Evolutionary conservation across 2,113 vertebrate genomes (phyloP).

Genomic region (Pyrgilauda ruficollis): DNA sequence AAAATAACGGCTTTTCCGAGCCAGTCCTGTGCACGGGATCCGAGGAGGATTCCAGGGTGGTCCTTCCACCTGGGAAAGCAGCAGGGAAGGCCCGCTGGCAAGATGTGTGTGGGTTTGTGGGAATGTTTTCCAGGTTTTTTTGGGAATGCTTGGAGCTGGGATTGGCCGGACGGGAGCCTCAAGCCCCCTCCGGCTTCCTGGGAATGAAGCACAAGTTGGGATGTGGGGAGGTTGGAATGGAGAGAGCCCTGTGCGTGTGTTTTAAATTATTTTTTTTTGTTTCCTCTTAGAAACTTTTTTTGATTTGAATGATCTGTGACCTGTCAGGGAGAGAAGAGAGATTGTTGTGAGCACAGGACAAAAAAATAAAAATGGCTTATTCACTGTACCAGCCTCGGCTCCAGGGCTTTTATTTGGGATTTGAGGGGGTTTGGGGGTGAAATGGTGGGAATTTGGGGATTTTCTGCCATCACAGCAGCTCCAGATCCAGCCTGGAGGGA

Average conservation of each 20-base stretch:
- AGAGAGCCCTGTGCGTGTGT: slow-evolving; percentile 40
- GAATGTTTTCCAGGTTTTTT: neutral
- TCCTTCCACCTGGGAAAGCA: neutral
- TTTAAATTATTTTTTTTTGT: slow-evolving; percentile 56
- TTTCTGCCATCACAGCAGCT: neutral
- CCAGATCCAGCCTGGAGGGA: neutral
- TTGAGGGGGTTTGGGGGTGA: accelerated
- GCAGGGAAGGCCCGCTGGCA: neutral
- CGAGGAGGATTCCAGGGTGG: neutral
- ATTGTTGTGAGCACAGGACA: slow-evolving; percentile 79
- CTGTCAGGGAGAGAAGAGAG: slow-evolving; percentile 74
- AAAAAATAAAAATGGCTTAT: slow-evolving; percentile 75
- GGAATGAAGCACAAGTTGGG: neutral
- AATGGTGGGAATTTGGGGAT: accelerated
- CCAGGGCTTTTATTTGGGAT: neutral
- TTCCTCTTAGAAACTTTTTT: slow-evolving; percentile 71
- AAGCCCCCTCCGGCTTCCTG: neutral
- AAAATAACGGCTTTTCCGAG: slow-evolving; percentile 20
- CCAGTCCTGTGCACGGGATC: slow-evolving; percentile 60
- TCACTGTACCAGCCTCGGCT: slow-evolving; percentile 59
- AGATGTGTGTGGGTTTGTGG: neutral
- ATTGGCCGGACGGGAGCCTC: neutral
- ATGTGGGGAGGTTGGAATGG: slow-evolving; percentile 22
- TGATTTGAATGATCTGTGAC: slow-evolving; percentile 72
- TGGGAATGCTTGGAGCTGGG: neutral